A percentile compares a stretch with the other conserved stretches of the same genome.
These are phyloP conservation scores for Lithophane semibrunnea DNA, from an alignment of 2,888 invertebrate genomes.

Conservation along the genomic window DNA sequence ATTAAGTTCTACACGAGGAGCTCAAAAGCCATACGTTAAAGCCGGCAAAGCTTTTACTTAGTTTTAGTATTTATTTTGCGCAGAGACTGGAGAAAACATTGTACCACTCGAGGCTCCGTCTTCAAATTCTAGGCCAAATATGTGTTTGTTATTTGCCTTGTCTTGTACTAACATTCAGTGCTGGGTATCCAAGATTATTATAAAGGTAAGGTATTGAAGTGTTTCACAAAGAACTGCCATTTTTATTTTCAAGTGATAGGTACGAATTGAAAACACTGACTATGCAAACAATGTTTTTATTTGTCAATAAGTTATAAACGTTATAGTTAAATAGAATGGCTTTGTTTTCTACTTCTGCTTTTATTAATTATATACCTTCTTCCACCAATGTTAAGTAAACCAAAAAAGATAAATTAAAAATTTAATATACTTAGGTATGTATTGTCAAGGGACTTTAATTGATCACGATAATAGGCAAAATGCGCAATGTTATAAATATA, in stretches of 20 bases:
- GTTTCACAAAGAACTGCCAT: not conserved
- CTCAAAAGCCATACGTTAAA: constrained; percentile 50
- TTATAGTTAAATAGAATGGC: not conserved
- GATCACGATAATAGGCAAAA: constrained; percentile 47
- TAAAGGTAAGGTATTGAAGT: constrained; percentile 18
- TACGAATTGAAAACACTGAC: not conserved
- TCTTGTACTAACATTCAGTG: constrained; percentile 43
- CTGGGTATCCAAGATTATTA: constrained; percentile 39
- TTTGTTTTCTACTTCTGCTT: not conserved
- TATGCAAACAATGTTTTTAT: not conserved
- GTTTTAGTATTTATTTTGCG: constrained; percentile 63
- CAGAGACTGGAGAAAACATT: constrained; percentile 56
- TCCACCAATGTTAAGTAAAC: not conserved
- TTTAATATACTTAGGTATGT: not conserved
- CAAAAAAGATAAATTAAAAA: not conserved
- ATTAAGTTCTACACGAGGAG: constrained; percentile 53
- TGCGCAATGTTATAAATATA: constrained; percentile 68
- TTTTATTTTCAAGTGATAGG: constrained; percentile 2
- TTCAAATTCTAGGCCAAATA: constrained; percentile 63
- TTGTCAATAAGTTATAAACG: too few species aligned
- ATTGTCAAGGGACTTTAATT: constrained; percentile 29
- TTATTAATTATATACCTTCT: not conserved
- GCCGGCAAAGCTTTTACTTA: constrained; percentile 61
- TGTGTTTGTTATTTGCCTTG: constrained; percentile 59
- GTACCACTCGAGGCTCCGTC: constrained; percentile 49